Base-by-base conservation (phyloP, 2,888 invertebrate species). In the Allolobophora icterica region DNA sequence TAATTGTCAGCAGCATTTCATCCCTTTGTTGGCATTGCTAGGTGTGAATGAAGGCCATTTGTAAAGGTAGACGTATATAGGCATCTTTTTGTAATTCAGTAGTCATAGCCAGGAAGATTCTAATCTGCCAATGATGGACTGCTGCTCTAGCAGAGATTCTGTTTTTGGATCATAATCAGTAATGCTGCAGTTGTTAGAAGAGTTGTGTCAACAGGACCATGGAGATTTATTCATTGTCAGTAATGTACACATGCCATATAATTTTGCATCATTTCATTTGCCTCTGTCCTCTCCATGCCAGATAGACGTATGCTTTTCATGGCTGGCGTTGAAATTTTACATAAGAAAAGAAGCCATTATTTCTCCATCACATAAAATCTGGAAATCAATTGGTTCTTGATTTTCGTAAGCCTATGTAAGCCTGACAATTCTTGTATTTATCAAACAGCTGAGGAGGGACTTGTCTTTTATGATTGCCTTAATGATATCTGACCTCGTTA, bases 1-100 rank as follows among this genome's bases (percentile, higher is more conserved):
- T n/a, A 71, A 71, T 71, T 71, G 11, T n/a, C 71, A 71, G 71
- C 71, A 71, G 71, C 71, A 71, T 71, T 71, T 71, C n/a, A n/a
- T n/a, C n/a, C 30, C 71, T 71, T n/a, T 71, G 71, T 71, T n/a
- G n/a, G n/a, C 71, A 71, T 71, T 71, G 71, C 8, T 71, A 71
- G n/a, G 71, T n/a, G 30, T 71, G 52, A 24, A 52, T 24, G 52
- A 52, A 24, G 24, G n/a, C n/a, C 71, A 71, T 71, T n/a, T 71
- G 71, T n/a, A 6, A n/a, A 71, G 30, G n/a, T 71, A 71, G 71
- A 71, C 30, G 71, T n/a, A 71, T n/a, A n/a, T 71, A 71, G 71
- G 71, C n/a, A 30, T 71, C 71, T 71, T 71, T 71, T n/a, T 30
- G 0, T 71, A n/a, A 71, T 71, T 71, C n/a, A 71, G 71, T 71